Conservation (phyloP, 2,113 vertebrate genomes). For the Scomber scombrus region DNA sequence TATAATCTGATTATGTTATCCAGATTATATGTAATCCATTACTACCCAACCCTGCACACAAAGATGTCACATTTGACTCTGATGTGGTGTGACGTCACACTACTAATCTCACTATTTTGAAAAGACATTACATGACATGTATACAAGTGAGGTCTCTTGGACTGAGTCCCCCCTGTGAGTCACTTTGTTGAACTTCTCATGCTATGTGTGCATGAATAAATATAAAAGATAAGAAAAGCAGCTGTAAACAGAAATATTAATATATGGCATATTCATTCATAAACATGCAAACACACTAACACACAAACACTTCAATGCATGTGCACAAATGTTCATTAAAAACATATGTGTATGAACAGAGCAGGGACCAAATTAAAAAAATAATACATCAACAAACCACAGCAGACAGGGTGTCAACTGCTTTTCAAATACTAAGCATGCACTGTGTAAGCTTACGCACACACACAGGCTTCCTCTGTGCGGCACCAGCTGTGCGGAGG, state of each 20-base stretch:
- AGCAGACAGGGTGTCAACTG: slow-evolving; percentile 25
- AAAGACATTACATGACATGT: background rate
- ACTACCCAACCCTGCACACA: background rate
- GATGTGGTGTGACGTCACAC: background rate
- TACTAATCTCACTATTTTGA: background rate
- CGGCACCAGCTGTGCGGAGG: slow-evolving; percentile 56
- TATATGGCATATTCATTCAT: background rate
- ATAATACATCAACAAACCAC: background rate
- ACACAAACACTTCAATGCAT: background rate
- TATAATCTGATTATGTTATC: no score
- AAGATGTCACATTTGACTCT: background rate
- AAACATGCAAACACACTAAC: background rate
- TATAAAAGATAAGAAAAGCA: background rate
- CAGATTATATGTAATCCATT: no score
- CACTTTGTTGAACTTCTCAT: background rate
- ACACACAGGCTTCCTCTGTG: slow-evolving; percentile 50
- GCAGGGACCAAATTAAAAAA: background rate
- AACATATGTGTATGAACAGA: background rate
- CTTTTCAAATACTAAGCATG: slow-evolving; percentile 18
- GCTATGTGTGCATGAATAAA: background rate
- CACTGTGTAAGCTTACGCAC: background rate
- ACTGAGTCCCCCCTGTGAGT: background rate
- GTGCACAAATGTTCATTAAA: background rate
- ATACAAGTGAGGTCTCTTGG: background rate
- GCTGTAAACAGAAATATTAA: background rate